Conservation (phyloP, 2,113 vertebrate species). For the Gallinago undulata region DNA sequence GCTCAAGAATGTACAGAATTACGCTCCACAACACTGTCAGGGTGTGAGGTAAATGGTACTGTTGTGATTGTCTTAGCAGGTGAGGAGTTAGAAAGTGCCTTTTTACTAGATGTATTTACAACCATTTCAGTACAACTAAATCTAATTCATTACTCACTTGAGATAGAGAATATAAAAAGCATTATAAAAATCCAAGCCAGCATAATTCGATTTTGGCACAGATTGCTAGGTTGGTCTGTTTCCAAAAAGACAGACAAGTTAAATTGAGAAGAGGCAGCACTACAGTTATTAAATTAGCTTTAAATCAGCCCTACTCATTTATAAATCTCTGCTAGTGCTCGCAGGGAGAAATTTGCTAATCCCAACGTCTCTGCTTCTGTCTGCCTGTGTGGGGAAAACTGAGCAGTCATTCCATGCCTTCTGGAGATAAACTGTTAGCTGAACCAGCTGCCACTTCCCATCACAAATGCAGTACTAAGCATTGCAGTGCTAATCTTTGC, state of each 20-base stretch:
- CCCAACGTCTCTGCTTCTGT: neutral
- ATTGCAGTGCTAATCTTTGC: neutral
- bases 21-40: neutral
- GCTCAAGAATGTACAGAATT: neutral
- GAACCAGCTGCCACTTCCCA: neutral
- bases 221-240: slow-evolving; percentile 52
- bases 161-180: slow-evolving; percentile 68
- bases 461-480: neutral
- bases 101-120: slow-evolving; percentile 40
- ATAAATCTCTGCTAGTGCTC: slow-evolving; percentile 2
- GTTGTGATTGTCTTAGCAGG: neutral
- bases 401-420: neutral
- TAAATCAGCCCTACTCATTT: slow-evolving; percentile 61
- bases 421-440: neutral
- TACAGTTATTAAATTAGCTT: slow-evolving; percentile 63
- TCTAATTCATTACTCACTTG: slow-evolving; percentile 70
- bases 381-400: neutral
- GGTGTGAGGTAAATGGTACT: neutral
- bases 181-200: slow-evolving; percentile 61
- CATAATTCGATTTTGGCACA: slow-evolving; percentile 59
- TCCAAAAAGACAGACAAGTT: slow-evolving; percentile 70
- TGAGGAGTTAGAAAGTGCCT: neutral
- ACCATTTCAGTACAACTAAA: slow-evolving; percentile 40
- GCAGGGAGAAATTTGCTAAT: slow-evolving; percentile 1
- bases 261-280: slow-evolving; percentile 66